Conservation (phyloP, 2,113 vertebrate species). For the Prionailurus viverrinus region DNA sequence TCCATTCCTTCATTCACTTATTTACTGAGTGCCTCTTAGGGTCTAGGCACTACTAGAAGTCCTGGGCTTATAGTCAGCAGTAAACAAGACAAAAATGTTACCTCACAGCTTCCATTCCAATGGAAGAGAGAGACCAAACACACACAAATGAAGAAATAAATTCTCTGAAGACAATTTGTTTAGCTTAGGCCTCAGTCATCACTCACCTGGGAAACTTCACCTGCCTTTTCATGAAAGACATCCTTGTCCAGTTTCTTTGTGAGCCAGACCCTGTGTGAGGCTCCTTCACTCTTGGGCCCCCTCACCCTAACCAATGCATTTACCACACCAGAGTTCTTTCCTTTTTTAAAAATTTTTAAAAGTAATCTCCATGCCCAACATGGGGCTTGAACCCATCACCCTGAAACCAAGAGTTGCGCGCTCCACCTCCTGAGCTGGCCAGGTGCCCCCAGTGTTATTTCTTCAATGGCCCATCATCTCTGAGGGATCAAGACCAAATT, state of each 20-base stretch:
- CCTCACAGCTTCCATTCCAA: background rate
- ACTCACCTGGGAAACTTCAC: background rate
- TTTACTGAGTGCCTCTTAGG: background rate
- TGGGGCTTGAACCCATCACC: background rate
- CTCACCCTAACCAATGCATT: background rate
- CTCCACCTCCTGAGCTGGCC: background rate
- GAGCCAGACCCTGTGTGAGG: background rate
- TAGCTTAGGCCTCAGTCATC: background rate
- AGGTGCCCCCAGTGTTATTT: background rate
- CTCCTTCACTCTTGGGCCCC: background rate
- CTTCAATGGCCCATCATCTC: background rate
- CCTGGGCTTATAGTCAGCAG: background rate
- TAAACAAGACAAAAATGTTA: background rate
- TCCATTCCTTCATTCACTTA: background rate
- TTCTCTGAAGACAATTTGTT: background rate
- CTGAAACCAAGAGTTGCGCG: background rate
- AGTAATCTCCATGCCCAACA: background rate
- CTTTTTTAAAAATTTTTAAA: background rate
- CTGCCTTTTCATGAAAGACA: background rate
- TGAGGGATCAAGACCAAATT: background rate
- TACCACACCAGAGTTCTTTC: background rate
- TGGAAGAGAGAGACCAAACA: background rate
- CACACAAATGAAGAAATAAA: background rate
- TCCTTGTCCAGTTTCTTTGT: rapidly evolving
- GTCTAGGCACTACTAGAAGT: background rate